These are phyloP conservation scores for Lichenostomus cassidix DNA, from an alignment of 2,113 vertebrate species.

Conservation along the genomic window DNA sequence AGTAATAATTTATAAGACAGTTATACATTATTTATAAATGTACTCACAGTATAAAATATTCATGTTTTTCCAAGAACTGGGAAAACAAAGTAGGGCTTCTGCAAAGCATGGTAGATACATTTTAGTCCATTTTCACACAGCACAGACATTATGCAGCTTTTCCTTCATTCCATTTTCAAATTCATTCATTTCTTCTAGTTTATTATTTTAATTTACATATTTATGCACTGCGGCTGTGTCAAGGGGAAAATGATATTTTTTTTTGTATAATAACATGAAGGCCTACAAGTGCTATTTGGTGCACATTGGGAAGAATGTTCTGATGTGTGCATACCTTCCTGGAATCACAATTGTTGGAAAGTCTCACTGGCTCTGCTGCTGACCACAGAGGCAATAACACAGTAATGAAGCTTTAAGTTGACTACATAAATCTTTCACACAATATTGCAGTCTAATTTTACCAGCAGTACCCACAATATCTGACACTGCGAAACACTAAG, in stretches of 20 bases:
- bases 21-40: slow-evolving; percentile 32
- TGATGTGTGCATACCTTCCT: neutral
- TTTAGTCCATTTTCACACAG: neutral
- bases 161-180: neutral
- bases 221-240: neutral
- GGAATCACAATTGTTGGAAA: neutral
- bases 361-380: neutral
- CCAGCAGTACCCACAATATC: neutral
- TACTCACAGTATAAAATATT: slow-evolving; percentile 10
- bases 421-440: neutral
- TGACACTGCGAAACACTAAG: neutral
- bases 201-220: neutral
- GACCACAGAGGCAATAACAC: neutral
- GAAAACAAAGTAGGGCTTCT: neutral
- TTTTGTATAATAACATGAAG: neutral
- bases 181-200: neutral
- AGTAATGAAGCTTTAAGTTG: neutral
- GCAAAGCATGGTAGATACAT: neutral
- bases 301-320: neutral
- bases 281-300: neutral
- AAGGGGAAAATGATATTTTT: neutral
- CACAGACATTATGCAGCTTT: neutral
- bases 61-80: slow-evolving; percentile 22
- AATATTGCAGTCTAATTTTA: neutral
- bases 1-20: slow-evolving; percentile 34